Conservation (phyloP, 1,140 invertebrate species). For the Drosophila ohnishii region DNA sequence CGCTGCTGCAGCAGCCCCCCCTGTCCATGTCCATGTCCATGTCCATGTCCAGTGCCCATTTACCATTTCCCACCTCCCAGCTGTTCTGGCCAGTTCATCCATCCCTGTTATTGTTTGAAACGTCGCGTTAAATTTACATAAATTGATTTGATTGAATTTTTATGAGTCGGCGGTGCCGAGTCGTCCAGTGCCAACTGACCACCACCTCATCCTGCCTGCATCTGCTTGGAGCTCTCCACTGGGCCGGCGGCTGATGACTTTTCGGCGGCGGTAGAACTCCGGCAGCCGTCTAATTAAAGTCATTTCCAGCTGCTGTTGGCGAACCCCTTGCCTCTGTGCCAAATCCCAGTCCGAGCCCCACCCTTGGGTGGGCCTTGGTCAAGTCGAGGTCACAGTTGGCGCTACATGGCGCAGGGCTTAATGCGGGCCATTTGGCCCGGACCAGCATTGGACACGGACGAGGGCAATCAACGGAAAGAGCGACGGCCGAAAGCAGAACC, state of each 20-base stretch:
- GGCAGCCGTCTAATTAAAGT: slow-evolving; percentile 67
- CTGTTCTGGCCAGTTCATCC: slow-evolving; percentile 5
- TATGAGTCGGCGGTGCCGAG: slow-evolving; percentile 56
- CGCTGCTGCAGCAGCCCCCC: slow-evolving; percentile 14
- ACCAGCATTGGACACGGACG: slow-evolving; percentile 32
- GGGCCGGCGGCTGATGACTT: slow-evolving; percentile 50
- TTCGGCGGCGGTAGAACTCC: slow-evolving; percentile 22
- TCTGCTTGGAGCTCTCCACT: slow-evolving; percentile 5
- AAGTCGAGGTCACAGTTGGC: slow-evolving; percentile 74
- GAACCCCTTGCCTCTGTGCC: not conserved
- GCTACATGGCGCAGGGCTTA: slow-evolving; percentile 71
- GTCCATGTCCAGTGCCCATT: not conserved
- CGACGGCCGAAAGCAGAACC: slow-evolving; percentile 33
- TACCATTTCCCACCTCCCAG: not conserved
- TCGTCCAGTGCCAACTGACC: not conserved
- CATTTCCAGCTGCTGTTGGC: slow-evolving; percentile 70
- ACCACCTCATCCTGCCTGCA: slow-evolving; percentile 1
- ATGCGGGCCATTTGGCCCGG: slow-evolving; percentile 61
- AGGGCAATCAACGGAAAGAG: slow-evolving; percentile 56
- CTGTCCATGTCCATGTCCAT: not conserved
- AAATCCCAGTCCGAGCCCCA: not conserved
- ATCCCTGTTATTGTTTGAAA: slow-evolving; percentile 43
- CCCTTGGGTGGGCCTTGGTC: slow-evolving; percentile 21
- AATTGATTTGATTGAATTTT: slow-evolving; percentile 83
- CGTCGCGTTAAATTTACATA: slow-evolving; percentile 79